Evolutionary conservation across 2,797 vertebrate genomes (phyloP), one percentile per base, ranked within the genome.

Genomic region (Chaetophractus vellerosus): DNA sequence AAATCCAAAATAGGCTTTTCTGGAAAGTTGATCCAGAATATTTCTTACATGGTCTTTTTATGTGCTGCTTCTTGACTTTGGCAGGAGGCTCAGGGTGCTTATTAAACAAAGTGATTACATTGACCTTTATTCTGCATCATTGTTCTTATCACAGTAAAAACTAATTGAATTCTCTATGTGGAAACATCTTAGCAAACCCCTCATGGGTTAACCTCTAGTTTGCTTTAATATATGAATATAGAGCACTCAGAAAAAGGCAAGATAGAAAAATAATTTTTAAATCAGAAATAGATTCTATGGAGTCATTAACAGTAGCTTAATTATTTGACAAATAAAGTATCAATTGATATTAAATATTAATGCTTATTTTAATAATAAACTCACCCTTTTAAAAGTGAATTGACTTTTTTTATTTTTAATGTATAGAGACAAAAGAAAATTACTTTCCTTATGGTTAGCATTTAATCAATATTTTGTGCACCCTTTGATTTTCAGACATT

Each of bases 1-100:
- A 86, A 68, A 78, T 64, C 36, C 45, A 63, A 88, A 23, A 0
- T 28, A 88, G 74, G 18, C 50, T 97, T 59, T 96, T 96, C 74
- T 63, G 45, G 33, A 83, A 84, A 61, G 8, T 19, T 88, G 41
- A 64, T 24, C 48, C 0, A 0, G 48, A 88, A 78, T 36, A n/a
- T 2, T 23, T 23, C 38, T 48, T 78, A 52, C 10, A 1, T 2
- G 21, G 2, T 69, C 28, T 16, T 23, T 24, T 82, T 19, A 31
- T 50, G 28, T 88, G 11, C n/a, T 82, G 38, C 38, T 93, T 89
- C 66, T 12, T 64, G 12, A 82, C 33, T 3, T 0, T 16, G 41
- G 19, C 38, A 68, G n/a, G 7, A 83, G 6, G 23, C 31, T 90
- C 12, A 36, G n/a, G 3, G 6, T 66, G 84, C 72, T 63, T 38